Percentiles rank a stretch among this genome's conserved stretches.
Evolutionary conservation across 92 coral and sea anemone species (phyloP).

Genomic region (Paramuricea clavata): DNA sequence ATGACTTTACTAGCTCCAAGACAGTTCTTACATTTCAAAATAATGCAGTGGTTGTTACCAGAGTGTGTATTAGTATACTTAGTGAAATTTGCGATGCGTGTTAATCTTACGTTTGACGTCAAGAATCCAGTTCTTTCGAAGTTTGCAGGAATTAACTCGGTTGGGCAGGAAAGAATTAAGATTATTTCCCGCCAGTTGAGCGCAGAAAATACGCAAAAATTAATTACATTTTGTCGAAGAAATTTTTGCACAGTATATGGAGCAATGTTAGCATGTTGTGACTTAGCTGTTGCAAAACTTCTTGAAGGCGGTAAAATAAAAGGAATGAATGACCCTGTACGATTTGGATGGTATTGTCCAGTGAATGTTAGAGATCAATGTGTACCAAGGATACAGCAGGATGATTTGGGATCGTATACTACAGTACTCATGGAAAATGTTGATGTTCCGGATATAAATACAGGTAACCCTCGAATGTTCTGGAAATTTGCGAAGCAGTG

Average conservation of each 20-base stretch:
- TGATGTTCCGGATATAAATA: neutral
- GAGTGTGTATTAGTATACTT: neutral
- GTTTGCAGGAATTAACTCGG: neutral
- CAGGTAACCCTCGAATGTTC: neutral
- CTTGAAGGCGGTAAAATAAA: neutral
- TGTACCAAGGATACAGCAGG: neutral
- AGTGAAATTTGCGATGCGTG: conserved; percentile 8
- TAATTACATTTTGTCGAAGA: conserved; percentile 7
- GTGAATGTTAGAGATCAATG: conserved; percentile 32
- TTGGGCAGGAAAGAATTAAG: neutral
- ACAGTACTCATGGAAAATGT: conserved; percentile 25
- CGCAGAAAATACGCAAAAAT: neutral
- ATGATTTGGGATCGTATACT: conserved; percentile 16
- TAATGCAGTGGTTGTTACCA: conserved; percentile 18
- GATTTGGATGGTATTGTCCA: conserved; percentile 24
- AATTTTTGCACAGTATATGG: conserved; percentile 21
- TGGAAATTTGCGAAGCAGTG: conserved; percentile 20
- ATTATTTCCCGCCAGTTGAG: conserved; percentile 14
- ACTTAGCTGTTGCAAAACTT: conserved; percentile 14
- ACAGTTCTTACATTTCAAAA: neutral
- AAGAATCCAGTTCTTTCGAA: conserved; percentile 14
- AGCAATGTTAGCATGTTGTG: conserved; percentile 34
- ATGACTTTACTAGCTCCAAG: neutral
- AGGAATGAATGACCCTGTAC: neutral
- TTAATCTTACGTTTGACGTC: neutral